A percentile compares a stretch with the other conserved stretches of the same genome.
These are phyloP conservation scores for Pipa parva DNA, from an alignment of 2,113 vertebrate species.

Conservation along the genomic window DNA sequence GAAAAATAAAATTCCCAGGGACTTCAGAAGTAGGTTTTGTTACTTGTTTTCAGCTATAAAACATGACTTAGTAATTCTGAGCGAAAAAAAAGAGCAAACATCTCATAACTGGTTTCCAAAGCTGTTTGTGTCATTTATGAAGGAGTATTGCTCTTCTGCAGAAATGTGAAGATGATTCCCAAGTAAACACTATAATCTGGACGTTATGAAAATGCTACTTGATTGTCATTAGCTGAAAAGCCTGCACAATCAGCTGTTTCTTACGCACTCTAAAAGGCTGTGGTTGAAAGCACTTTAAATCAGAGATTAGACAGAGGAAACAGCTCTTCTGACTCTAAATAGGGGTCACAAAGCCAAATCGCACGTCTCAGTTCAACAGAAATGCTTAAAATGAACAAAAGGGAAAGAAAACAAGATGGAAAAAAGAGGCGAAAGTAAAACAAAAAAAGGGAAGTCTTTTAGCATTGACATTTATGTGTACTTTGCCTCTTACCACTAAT, in stretches of 20 bases:
- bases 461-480: background rate
- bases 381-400: constrained; percentile 34
- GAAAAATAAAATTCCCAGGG: too few relatives aligned
- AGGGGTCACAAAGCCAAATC: constrained; percentile 45
- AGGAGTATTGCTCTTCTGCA: constrained; percentile 8
- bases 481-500: constrained; percentile 10
- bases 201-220: constrained; percentile 53
- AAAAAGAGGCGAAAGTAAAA: constrained; percentile 20
- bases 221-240: constrained; percentile 54
- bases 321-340: constrained; percentile 49
- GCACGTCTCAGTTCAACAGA: constrained; percentile 36
- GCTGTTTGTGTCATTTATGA: background rate
- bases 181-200: constrained; percentile 46
- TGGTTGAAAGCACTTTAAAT: constrained; percentile 50
- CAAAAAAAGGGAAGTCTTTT: constrained; percentile 14
- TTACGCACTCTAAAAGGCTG: constrained; percentile 45
- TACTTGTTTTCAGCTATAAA: too few relatives aligned
- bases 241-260: constrained; percentile 52
- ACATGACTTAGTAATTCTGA: too few relatives aligned
- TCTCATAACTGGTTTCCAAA: background rate
- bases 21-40: too few relatives aligned
- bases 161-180: constrained; percentile 45
- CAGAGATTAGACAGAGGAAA: constrained; percentile 47
- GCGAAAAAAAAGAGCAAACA: background rate
- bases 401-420: constrained; percentile 38